These are phyloP conservation scores for Masnerella sp. DNA, from an alignment of 2,888 invertebrate genomes.

Conservation along the genomic window DNA sequence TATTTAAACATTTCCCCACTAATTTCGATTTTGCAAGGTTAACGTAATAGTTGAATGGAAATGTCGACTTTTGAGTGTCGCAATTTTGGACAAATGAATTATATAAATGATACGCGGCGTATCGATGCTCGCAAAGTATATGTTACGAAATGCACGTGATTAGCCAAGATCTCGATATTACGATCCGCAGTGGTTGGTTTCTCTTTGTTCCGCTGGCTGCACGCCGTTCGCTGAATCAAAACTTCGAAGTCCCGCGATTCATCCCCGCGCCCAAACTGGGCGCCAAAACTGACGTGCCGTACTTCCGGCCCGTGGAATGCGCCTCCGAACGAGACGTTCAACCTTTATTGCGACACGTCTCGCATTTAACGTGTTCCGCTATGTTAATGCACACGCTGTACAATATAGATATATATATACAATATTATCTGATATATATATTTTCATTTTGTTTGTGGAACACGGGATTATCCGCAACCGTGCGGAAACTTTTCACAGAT, in stretches of 20 bases:
- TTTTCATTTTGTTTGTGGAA: not conserved
- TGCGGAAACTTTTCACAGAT: constrained; percentile 1
- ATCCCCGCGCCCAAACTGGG: constrained; percentile 55
- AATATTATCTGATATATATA: not conserved
- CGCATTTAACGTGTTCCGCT: constrained; percentile 28
- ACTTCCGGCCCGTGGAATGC: constrained; percentile 51
- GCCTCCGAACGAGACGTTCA: constrained; percentile 46
- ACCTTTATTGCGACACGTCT: constrained; percentile 54
- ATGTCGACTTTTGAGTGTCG: not conserved
- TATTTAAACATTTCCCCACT: no score
- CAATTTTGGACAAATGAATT: constrained; percentile 42
- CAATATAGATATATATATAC: constrained; percentile 2
- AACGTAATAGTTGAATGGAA: no score
- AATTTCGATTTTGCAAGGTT: no score
- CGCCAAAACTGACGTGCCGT: constrained; percentile 58
- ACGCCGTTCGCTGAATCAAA: constrained; percentile 46
- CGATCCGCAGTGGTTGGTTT: constrained; percentile 50
- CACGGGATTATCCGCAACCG: not conserved
- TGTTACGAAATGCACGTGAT: constrained; percentile 54
- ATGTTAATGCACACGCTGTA: constrained; percentile 14
- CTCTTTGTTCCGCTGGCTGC: constrained; percentile 58
- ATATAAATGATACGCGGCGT: constrained; percentile 47
- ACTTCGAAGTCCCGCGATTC: constrained; percentile 32
- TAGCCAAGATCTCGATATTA: constrained; percentile 58
- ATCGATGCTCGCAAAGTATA: constrained; percentile 43